Percentiles rank a stretch among this genome's conserved stretches.
Evolutionary conservation across 2,888 invertebrate genomes (phyloP).

Genomic region (Yponomeuta cagnagella): DNA sequence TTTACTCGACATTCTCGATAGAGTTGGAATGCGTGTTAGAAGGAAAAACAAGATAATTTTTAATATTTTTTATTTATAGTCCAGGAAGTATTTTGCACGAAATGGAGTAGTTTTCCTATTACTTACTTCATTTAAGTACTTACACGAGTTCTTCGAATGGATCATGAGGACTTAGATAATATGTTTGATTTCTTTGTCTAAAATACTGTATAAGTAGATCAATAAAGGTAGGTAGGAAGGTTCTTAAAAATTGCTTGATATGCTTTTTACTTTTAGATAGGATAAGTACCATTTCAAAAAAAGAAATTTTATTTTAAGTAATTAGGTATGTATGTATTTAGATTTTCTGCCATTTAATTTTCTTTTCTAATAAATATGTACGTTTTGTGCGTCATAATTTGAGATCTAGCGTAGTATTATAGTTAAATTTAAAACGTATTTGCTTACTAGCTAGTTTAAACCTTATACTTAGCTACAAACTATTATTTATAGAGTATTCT

Average conservation of each 20-base stretch:
- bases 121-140: not conserved
- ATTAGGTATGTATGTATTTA: too few species aligned
- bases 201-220: too few species aligned
- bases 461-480: constrained; percentile 21
- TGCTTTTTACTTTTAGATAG: not conserved
- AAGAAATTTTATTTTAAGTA: too few species aligned
- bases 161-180: not conserved
- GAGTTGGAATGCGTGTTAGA: not conserved
- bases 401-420: constrained; percentile 28
- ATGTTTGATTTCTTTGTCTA: not conserved
- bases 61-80: not conserved
- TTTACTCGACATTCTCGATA: not conserved
- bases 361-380: too few species aligned
- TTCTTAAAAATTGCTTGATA: not conserved
- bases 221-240: too few species aligned
- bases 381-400: constrained; percentile 19
- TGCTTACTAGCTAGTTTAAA: constrained; percentile 2
- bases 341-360: too few species aligned
- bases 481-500: constrained; percentile 47
- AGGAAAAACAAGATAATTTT: not conserved
- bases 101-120: not conserved
- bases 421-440: constrained; percentile 2
- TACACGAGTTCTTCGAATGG: not conserved
- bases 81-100: not conserved
- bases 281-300: too few species aligned